phyloP scores from a whole-genome alignment of 1,140 invertebrate species.

The Asobara japonica region DNA sequence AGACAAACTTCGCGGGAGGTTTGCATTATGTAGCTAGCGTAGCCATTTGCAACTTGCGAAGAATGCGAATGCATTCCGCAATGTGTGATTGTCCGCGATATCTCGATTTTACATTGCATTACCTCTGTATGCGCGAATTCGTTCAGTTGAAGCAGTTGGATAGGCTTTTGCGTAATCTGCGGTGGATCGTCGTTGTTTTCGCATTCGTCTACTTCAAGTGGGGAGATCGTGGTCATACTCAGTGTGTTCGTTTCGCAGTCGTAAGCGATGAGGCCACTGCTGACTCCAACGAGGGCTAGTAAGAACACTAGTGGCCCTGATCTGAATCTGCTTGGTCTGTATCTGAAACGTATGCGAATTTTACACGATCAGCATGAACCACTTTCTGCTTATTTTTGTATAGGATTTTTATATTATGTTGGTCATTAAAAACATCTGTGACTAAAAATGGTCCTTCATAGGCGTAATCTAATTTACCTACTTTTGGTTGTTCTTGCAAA shows the following conservation, averaged over 20 bases:
- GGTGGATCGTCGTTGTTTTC: not conserved
- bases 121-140: not conserved
- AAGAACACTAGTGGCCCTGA: too few species aligned
- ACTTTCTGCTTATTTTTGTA: too few species aligned
- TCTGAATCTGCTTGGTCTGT: not conserved
- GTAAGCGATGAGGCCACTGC: not conserved
- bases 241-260: not conserved
- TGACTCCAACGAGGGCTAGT: too few species aligned
- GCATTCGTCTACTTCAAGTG: not conserved
- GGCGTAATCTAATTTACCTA: not conserved
- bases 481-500: conserved; percentile 25
- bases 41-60: not conserved
- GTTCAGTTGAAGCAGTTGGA: not conserved
- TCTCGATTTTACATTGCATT: not conserved
- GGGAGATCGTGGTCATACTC: not conserved
- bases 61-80: not conserved
- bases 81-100: not conserved
- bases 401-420: not conserved
- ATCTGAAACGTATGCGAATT: not conserved
- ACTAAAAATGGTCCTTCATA: not conserved
- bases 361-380: not conserved
- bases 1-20: not conserved
- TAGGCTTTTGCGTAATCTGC: not conserved
- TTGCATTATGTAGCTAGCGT: not conserved
- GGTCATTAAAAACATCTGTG: too few species aligned